Evolutionary conservation across 2,888 invertebrate genomes (phyloP), one percentile per base, ranked within the genome.

Genomic region (Amblyteles armatorius): DNA sequence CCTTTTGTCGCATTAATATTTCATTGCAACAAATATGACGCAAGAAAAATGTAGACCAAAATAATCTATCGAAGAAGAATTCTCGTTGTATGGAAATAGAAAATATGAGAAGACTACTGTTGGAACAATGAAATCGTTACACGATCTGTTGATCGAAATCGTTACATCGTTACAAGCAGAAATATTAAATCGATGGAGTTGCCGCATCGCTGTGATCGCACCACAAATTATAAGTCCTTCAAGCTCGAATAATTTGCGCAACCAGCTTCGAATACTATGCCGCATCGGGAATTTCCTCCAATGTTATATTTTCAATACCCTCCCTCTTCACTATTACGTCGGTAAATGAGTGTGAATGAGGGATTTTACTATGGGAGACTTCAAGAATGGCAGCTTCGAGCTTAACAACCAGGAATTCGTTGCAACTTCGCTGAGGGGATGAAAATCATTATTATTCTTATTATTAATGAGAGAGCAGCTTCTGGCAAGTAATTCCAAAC

Each of bases 381-480:
- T 82, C 40, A 67, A 57, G 48, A 86, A 88, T 86, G 85, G 87
- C 83, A 79, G 71, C 69, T 77, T 78, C 78, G 22, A 84, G 87
- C 86, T 78, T 79, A 80, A 69, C n/a, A 65, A 79, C 86, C 82
- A 85, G 85, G 82, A 88, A 88, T 87, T 90, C 76, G 79, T 83
- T 85, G 84, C 88, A 89, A 90, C 84, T 88, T 89, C 73, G 36
- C 52, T 57, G 68, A 33, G 69, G 36, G 67, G 60, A 87, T 87
- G 83, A 84, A 84, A 90, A 89, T 90, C 89, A 90, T 76, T 74
- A 83, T 71, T 83, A 52, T 73, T 29, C 50, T 40, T 73, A 60
- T 79, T 79, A 88, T 89, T 89, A 87, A 87, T 84, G 87, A 85
- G 84, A 84, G 86, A 86, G 82, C 85, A 86, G 87, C 88, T 90